These are phyloP conservation scores for Trichomycterus rosablanca DNA, from an alignment of 2,113 vertebrate genomes.

Conservation along the genomic window DNA sequence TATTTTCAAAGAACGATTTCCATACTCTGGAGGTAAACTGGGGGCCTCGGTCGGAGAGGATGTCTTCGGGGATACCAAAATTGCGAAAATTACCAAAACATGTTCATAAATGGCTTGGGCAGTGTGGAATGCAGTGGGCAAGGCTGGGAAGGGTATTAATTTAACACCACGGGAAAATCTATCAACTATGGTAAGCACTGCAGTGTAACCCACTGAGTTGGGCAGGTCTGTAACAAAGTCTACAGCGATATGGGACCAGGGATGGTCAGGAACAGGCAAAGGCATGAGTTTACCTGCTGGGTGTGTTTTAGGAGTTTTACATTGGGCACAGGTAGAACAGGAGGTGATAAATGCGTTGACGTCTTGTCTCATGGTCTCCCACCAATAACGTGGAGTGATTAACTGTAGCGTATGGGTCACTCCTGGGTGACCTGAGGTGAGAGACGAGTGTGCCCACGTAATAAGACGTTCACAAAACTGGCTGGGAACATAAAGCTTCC, in stretches of 20 bases:
- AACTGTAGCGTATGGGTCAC: background rate
- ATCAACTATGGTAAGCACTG: background rate
- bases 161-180: background rate
- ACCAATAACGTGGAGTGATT: background rate
- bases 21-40: background rate
- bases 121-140: background rate
- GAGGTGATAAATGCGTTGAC: background rate
- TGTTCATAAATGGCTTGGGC: background rate
- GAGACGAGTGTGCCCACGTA: background rate
- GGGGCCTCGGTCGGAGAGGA: too few species aligned
- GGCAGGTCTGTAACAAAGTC: background rate
- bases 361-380: background rate
- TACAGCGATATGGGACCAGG: too few species aligned
- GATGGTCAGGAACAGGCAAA: too few species aligned
- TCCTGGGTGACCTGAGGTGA: background rate
- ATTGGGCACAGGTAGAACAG: background rate
- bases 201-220: background rate
- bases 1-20: background rate
- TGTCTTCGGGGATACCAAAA: background rate
- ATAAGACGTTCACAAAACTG: background rate
- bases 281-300: background rate
- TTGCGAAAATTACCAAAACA: background rate
- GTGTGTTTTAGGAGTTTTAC: background rate
- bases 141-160: background rate
- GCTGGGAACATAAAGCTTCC: background rate